Conservation (phyloP, 2,888 invertebrate species). For the Drosophila buzzatii region DNA sequence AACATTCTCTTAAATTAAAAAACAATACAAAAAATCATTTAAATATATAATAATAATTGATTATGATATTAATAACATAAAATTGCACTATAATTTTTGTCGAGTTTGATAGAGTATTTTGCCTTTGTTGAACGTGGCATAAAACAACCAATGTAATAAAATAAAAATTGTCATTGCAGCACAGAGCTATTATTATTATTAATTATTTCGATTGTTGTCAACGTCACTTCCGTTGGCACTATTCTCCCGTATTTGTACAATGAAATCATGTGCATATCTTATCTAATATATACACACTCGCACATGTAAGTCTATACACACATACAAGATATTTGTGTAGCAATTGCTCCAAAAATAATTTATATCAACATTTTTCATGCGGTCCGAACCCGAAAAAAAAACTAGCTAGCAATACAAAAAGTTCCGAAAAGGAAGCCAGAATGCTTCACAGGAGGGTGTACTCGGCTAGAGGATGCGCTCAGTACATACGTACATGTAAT, state of each 20-base stretch:
- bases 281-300: conserved; percentile 44
- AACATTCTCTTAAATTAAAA: no score
- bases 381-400: conserved; percentile 43
- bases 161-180: conserved; percentile 37
- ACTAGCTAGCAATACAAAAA: conserved; percentile 11
- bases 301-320: conserved; percentile 5
- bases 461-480: background rate
- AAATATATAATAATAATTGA: no score
- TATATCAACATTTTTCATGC: conserved; percentile 57
- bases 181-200: conserved; percentile 4
- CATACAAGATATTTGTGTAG: conserved; percentile 22
- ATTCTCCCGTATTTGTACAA: conserved; percentile 52
- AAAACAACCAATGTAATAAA: conserved; percentile 44
- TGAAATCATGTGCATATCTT: conserved; percentile 77
- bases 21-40: no score
- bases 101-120: conserved; percentile 17
- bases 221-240: conserved; percentile 66
- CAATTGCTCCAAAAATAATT: conserved; percentile 72
- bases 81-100: conserved; percentile 20
- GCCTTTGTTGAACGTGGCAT: conserved; percentile 3
- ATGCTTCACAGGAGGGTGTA: background rate
- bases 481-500: background rate
- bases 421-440: conserved; percentile 4
- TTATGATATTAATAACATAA: conserved; percentile 54
- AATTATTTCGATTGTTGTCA: conserved; percentile 51